Evolutionary conservation across 2,113 vertebrate species (phyloP).

Genomic region (Colossoma macropomum): DNA sequence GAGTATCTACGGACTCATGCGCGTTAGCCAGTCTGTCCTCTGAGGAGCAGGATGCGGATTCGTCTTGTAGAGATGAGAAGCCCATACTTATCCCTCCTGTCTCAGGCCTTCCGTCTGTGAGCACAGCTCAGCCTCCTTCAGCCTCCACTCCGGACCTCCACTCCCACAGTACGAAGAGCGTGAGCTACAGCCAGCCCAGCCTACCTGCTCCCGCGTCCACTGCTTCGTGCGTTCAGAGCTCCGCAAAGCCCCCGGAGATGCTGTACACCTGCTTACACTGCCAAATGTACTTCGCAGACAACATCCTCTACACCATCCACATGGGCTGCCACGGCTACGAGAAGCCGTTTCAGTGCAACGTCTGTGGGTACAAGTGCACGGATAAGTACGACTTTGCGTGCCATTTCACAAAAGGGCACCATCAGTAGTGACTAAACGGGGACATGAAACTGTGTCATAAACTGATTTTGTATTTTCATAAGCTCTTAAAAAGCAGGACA

Average conservation of each 20-base stretch:
- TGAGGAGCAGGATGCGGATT: slow-evolving; percentile 86
- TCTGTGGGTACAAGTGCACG: slow-evolving; percentile 96
- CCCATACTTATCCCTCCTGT: slow-evolving; percentile 87
- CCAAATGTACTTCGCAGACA: slow-evolving; percentile 98
- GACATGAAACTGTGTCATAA: not conserved
- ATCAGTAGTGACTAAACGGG: slow-evolving; percentile 80
- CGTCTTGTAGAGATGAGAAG: slow-evolving; percentile 92
- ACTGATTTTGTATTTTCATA: not conserved
- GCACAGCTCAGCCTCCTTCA: slow-evolving; percentile 82
- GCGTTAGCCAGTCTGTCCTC: slow-evolving; percentile 92
- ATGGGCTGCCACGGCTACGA: slow-evolving; percentile 99
- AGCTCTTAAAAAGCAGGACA: no score
- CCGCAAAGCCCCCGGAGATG: slow-evolving; percentile 87
- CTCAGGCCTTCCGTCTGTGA: slow-evolving; percentile 79
- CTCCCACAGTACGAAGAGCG: slow-evolving; percentile 77
- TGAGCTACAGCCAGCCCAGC: slow-evolving; percentile 94
- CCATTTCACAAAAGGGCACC: slow-evolving; percentile 96
- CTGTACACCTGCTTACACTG: slow-evolving; percentile 98
- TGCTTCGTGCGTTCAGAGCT: slow-evolving; percentile 59
- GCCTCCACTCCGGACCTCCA: slow-evolving; percentile 90
- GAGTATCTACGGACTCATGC: slow-evolving; percentile 79
- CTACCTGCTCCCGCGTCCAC: slow-evolving; percentile 71
- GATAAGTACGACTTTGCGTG: slow-evolving; percentile 99
- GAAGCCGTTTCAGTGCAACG: slow-evolving; percentile 99
- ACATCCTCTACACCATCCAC: slow-evolving; percentile 98